These are phyloP conservation scores for Coreoperca whiteheadi DNA, from an alignment of 2,113 vertebrate species.

Conservation along the genomic window DNA sequence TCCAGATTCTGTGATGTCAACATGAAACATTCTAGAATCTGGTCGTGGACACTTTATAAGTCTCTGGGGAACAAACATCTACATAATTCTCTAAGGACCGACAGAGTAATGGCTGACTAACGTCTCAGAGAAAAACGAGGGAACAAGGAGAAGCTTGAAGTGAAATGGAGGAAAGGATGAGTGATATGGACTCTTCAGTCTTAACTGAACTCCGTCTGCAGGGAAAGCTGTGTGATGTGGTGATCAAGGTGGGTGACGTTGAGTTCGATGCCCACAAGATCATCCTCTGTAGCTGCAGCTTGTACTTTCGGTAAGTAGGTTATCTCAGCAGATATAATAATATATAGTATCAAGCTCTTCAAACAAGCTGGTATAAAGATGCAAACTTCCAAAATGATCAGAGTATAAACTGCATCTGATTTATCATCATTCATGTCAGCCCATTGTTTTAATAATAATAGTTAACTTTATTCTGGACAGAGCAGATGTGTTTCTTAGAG, in stretches of 20 bases:
- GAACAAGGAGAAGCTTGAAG: neutral
- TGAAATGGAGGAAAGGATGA: neutral
- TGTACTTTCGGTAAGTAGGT: constrained; percentile 51
- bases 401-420: neutral
- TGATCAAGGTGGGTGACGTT: constrained; percentile 1
- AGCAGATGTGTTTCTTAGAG: neutral
- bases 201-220: neutral
- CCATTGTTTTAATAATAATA: neutral
- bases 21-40: neutral
- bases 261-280: constrained; percentile 28
- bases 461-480: neutral
- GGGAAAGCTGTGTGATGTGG: constrained; percentile 26
- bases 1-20: neutral
- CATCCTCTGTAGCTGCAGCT: constrained; percentile 39
- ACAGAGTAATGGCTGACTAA: neutral
- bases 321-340: no score
- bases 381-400: neutral
- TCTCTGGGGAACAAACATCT: neutral
- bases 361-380: neutral
- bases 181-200: neutral
- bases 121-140: neutral
- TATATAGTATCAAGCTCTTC: neutral
- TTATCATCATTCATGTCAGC: neutral
- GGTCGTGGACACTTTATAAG: neutral
- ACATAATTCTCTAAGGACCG: neutral